Evolutionary conservation across 2,797 vertebrate genomes (phyloP).

Genomic region (Bradypodion ventrale): DNA sequence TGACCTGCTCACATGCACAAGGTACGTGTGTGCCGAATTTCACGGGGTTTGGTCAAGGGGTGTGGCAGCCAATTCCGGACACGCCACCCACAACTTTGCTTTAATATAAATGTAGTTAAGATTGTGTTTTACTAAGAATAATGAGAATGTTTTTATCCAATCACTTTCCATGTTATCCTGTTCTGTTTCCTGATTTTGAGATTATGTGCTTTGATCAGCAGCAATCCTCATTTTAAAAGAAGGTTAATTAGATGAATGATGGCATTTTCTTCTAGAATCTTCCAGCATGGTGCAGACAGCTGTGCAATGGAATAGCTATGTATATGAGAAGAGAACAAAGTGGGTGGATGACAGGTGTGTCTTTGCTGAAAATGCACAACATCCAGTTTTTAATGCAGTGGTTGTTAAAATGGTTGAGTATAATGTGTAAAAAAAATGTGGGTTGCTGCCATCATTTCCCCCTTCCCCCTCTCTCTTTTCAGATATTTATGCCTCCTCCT

Average conservation of each 20-base stretch:
- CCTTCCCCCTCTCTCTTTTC: conserved; percentile 9
- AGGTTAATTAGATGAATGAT: not conserved
- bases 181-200: not conserved
- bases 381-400: not conserved
- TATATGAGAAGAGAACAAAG: not conserved
- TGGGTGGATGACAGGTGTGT: not conserved
- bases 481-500: conserved; percentile 18
- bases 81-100: too few species aligned
- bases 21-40: too few species aligned
- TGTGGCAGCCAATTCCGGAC: too few species aligned
- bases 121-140: too few species aligned
- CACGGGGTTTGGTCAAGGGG: too few species aligned
- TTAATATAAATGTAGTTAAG: too few species aligned
- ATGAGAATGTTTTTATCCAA: not conserved
- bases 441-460: conserved; percentile 38
- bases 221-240: not conserved
- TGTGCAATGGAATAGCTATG: not conserved
- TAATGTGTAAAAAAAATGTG: not conserved
- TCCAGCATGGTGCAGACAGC: not conserved
- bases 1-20: too few species aligned
- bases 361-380: not conserved
- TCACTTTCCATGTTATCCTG: not conserved
- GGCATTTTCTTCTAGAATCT: not conserved
- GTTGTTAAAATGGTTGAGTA: not conserved
- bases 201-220: conserved; percentile 3